phyloP scores from a whole-genome alignment of 2,113 vertebrate genomes.

The Proteles cristata region DNA sequence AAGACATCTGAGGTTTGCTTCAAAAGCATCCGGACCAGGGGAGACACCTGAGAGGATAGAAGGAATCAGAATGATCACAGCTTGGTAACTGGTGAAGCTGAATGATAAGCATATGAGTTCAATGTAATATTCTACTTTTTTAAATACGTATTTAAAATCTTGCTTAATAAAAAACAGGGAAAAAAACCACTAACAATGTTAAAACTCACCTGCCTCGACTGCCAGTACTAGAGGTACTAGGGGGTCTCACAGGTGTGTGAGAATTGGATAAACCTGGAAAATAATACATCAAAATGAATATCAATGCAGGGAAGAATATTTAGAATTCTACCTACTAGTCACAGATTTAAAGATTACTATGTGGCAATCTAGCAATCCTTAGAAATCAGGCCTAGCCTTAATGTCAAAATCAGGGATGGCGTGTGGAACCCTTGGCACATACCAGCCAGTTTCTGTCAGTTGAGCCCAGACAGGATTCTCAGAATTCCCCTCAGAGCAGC shows the following conservation, averaged over 20 bases:
- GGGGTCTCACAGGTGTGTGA: conserved; percentile 96
- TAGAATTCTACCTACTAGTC: conserved; percentile 38
- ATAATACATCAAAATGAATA: conserved; percentile 45
- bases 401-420: neutral
- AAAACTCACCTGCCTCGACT: conserved; percentile 95
- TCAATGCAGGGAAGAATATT: conserved; percentile 15
- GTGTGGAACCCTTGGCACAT: neutral
- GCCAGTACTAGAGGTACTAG: conserved; percentile 98
- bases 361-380: neutral
- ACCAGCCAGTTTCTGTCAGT: neutral
- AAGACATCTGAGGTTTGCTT: neutral
- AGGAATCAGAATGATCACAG: neutral
- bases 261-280: conserved; percentile 94
- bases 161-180: conserved; percentile 8
- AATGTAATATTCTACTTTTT: neutral
- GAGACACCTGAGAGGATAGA: neutral
- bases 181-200: neutral
- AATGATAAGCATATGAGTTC: neutral
- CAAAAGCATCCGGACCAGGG: conserved; percentile 25
- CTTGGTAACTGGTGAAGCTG: neutral
- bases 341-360: conserved; percentile 26
- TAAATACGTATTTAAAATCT: neutral
- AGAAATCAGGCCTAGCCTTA: neutral
- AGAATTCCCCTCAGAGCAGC: neutral
- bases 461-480: neutral